A percentile compares a stretch with the other conserved stretches of the same genome.
phyloP scores from a whole-genome alignment of 1,140 invertebrate genomes.

The Dreissena polymorpha region DNA sequence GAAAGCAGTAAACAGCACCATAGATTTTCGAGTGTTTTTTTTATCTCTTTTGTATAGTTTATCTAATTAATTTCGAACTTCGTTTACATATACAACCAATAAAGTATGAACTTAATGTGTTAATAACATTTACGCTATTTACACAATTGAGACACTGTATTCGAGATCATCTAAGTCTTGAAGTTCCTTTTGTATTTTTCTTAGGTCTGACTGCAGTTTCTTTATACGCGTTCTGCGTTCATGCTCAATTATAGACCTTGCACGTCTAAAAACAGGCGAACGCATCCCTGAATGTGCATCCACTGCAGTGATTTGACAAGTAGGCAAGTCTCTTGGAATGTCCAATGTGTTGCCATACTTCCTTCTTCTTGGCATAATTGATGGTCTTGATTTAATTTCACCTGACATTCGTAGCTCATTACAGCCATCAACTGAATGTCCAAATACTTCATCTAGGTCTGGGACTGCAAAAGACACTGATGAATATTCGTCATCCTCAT shows the following conservation, averaged over 20 bases:
- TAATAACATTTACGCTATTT: not conserved
- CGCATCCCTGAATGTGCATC: not conserved
- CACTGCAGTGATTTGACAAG: constrained; percentile 21
- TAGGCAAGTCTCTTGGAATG: constrained; percentile 3
- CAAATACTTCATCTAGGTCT: not conserved
- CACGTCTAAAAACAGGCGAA: constrained; percentile 1
- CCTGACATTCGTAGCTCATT: not conserved
- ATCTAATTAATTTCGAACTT: no score
- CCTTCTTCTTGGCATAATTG: not conserved
- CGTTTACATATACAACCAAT: no score
- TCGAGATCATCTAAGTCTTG: constrained; percentile 52
- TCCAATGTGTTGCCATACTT: constrained; percentile 22
- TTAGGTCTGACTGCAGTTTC: constrained; percentile 44
- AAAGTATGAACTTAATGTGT: no score
- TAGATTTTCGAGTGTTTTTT: no score
- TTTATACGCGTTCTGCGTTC: constrained; percentile 43
- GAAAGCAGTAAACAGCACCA: no score
- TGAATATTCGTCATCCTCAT: not conserved
- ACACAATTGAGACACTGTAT: constrained; percentile 45
- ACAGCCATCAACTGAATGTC: not conserved
- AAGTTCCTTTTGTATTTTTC: constrained; percentile 44
- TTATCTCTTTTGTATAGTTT: no score
- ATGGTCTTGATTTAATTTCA: not conserved
- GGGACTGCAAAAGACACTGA: constrained; percentile 8
- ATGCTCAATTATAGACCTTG: constrained; percentile 41